A percentile compares a stretch with the other conserved stretches of the same genome.
Evolutionary conservation across 2,888 invertebrate genomes (phyloP).

Genomic region (Thecophora atra): DNA sequence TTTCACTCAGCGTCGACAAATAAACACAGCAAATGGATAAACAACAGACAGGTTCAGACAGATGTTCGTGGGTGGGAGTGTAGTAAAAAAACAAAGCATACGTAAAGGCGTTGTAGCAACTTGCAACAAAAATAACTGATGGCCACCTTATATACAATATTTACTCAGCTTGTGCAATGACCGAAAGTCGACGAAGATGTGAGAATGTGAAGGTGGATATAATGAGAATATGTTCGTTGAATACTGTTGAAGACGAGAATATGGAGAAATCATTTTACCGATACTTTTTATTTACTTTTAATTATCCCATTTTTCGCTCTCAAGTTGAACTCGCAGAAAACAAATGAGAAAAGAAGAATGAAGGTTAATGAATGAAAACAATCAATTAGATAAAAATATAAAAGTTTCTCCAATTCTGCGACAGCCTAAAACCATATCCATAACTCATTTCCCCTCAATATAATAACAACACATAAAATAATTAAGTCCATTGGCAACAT

Average conservation of each 20-base stretch:
- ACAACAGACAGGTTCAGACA: constrained; percentile 16
- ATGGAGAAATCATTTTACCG: background rate
- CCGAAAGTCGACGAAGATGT: background rate
- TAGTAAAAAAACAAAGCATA: constrained; percentile 5
- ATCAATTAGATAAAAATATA: background rate
- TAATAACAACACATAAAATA: no score
- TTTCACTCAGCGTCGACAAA: constrained; percentile 29
- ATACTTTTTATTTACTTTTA: background rate
- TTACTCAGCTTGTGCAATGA: background rate
- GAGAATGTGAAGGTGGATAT: background rate
- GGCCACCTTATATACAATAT: background rate
- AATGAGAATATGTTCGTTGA: background rate
- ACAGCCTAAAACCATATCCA: no score
- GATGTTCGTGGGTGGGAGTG: background rate
- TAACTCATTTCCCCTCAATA: no score
- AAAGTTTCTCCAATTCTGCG: background rate
- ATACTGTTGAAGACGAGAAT: background rate
- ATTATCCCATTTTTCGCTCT: background rate
- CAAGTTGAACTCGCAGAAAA: no score
- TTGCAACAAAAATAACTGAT: constrained; percentile 25
- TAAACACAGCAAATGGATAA: constrained; percentile 32
- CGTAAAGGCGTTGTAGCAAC: constrained; percentile 27
- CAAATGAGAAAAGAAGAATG: constrained; percentile 38
- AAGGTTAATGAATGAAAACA: no score
- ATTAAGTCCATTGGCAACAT: no score